These are phyloP conservation scores for Agrotis puta DNA, from an alignment of 2,888 invertebrate genomes.

Conservation along the genomic window DNA sequence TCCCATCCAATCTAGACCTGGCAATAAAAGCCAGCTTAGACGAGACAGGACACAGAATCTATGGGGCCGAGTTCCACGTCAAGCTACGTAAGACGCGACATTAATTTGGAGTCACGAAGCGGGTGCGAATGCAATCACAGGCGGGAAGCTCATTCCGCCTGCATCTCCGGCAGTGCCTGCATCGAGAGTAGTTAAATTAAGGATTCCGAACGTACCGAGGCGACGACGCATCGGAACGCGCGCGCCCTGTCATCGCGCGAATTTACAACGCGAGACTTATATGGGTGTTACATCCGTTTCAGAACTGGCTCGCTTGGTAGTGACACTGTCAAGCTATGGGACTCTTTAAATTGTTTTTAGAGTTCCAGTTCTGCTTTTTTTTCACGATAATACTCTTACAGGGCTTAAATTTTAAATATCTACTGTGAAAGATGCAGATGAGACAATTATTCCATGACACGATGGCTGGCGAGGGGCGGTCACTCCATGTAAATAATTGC, in stretches of 20 bases:
- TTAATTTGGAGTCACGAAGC: conserved; percentile 83
- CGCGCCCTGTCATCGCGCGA: conserved; percentile 56
- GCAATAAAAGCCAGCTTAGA: conserved; percentile 44
- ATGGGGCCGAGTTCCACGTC: conserved; percentile 41
- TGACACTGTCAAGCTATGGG: conserved; percentile 25
- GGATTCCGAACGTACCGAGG: conserved; percentile 82
- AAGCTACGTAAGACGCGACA: conserved; percentile 74
- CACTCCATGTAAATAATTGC: too few relatives aligned
- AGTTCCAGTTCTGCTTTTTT: background rate
- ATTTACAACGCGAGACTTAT: conserved; percentile 52
- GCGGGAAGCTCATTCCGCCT: conserved; percentile 87
- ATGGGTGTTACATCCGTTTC: conserved; percentile 60
- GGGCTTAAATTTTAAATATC: too few relatives aligned
- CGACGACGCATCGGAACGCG: conserved; percentile 71
- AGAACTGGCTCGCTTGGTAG: conserved; percentile 33
- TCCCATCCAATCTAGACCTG: conserved; percentile 14
- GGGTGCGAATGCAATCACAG: conserved; percentile 87
- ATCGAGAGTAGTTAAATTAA: conserved; percentile 84
- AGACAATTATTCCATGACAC: too few relatives aligned
- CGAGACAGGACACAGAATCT: conserved; percentile 45
- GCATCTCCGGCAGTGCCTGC: conserved; percentile 84
- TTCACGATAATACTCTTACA: too few relatives aligned
- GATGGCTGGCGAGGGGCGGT: too few relatives aligned
- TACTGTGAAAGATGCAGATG: too few relatives aligned
- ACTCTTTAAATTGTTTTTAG: conserved; percentile 21